Percentiles rank a stretch among this genome's conserved stretches.
Evolutionary conservation across 2,888 invertebrate genomes (phyloP).

Genomic region (Pogonocherus hispidulus): DNA sequence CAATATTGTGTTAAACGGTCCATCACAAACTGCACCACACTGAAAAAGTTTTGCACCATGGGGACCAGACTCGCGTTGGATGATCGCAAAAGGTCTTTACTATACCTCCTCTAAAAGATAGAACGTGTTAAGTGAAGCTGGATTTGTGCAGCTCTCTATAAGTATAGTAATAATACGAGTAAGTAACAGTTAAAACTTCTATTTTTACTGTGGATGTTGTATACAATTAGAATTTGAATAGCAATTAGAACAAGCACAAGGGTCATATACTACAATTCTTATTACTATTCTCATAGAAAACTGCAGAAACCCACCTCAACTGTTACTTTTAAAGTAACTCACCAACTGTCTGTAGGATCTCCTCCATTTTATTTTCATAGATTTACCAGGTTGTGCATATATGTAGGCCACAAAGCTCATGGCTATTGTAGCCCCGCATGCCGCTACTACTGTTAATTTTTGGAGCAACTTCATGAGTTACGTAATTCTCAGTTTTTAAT

Average conservation of each 20-base stretch:
- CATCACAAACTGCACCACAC: neutral
- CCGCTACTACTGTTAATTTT: neutral
- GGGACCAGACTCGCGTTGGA: neutral
- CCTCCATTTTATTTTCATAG: slow-evolving; percentile 15
- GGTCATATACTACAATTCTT: too few relatives aligned
- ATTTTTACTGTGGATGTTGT: too few relatives aligned
- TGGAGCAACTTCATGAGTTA: neutral
- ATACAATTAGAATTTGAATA: neutral
- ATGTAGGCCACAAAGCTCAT: neutral
- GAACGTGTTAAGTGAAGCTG: too few relatives aligned
- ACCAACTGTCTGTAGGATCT: slow-evolving; percentile 11
- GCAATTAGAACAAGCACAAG: too few relatives aligned
- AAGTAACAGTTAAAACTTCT: too few relatives aligned
- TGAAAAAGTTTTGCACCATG: neutral
- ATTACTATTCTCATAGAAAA: too few relatives aligned
- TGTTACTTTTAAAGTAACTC: neutral
- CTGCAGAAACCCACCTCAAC: too few relatives aligned
- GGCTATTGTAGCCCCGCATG: neutral
- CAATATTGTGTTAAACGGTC: neutral
- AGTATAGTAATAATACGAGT: too few relatives aligned
- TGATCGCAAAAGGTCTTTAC: neutral
- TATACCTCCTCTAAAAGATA: neutral
- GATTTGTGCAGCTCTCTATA: too few relatives aligned
- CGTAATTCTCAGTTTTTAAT: neutral
- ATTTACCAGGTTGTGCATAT: slow-evolving; percentile 1